phyloP scores from a whole-genome alignment of 2,797 vertebrate genomes.

The Fistularia tabacaria region DNA sequence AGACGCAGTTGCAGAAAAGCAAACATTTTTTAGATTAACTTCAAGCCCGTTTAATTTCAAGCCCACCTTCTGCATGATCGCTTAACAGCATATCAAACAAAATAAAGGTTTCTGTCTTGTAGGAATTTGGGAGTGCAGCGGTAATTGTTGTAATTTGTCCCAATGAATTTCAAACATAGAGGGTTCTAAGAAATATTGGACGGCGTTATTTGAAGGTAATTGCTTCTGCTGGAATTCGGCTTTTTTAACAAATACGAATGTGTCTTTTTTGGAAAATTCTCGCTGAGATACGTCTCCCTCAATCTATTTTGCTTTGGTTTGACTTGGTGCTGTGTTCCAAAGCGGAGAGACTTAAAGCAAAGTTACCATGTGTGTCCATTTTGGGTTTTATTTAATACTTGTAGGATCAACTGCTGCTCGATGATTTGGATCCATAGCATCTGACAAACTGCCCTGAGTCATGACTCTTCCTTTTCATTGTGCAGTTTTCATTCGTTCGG shows the following conservation, averaged over 20 bases:
- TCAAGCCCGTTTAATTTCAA: too few species aligned
- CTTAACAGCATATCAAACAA: too few species aligned
- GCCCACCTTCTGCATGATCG: too few species aligned
- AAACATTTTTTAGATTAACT: too few species aligned
- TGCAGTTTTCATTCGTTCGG: neutral
- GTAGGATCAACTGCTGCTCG: slow-evolving; percentile 29
- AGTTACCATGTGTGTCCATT: slow-evolving; percentile 46
- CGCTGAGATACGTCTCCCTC: neutral
- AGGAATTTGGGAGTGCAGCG: slow-evolving; percentile 3
- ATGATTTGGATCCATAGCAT: slow-evolving; percentile 27
- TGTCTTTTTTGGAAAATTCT: neutral
- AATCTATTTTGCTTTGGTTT: slow-evolving; percentile 5
- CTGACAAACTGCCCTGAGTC: slow-evolving; percentile 9
- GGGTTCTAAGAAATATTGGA: slow-evolving; percentile 21
- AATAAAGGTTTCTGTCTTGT: slow-evolving; percentile 12
- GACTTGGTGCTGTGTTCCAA: slow-evolving; percentile 27
- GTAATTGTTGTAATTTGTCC: slow-evolving; percentile 12
- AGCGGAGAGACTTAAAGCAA: slow-evolving; percentile 34
- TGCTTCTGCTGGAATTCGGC: neutral
- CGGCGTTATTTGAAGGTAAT: slow-evolving; percentile 15
- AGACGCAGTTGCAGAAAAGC: too few species aligned
- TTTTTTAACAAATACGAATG: neutral
- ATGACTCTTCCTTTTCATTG: neutral
- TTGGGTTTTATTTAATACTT: neutral
- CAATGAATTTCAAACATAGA: slow-evolving; percentile 16